Conservation (phyloP, 2,888 invertebrate genomes). For the Cosmopolites sordidus region DNA sequence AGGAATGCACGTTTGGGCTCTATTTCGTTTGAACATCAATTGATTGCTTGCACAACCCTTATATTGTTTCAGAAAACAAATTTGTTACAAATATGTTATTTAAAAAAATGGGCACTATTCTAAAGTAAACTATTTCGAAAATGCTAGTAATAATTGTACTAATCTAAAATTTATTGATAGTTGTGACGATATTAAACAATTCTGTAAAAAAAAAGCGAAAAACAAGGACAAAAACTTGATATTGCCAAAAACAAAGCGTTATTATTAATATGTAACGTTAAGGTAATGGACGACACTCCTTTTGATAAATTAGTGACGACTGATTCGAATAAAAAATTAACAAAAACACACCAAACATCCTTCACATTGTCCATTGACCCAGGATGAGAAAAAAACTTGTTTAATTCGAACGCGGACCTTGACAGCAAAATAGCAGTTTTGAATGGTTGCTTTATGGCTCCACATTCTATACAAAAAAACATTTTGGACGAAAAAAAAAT, state of each 20-base stretch:
- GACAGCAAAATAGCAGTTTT: slow-evolving; percentile 20
- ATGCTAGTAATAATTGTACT: too few species aligned
- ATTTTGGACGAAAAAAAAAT: slow-evolving; percentile 12
- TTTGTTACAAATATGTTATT: too few species aligned
- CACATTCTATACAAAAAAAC: slow-evolving; percentile 16
- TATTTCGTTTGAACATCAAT: too few species aligned
- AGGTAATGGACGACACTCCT: slow-evolving; percentile 1
- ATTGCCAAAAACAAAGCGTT: too few species aligned
- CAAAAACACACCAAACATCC: slow-evolving; percentile 21
- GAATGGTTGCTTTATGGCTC: slow-evolving; percentile 19
- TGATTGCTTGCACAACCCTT: too few species aligned
- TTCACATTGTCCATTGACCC: slow-evolving; percentile 29
- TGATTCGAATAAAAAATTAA: slow-evolving; percentile 1
- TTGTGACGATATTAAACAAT: too few species aligned
- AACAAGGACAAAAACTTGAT: not conserved
- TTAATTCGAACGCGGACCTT: slow-evolving; percentile 26
- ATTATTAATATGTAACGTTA: slow-evolving; percentile 9
- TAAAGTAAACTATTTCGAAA: too few species aligned
- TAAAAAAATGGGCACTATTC: too few species aligned
- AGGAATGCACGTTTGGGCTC: too few species aligned
- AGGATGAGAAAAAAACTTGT: slow-evolving; percentile 29
- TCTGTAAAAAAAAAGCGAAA: not conserved
- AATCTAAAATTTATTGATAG: too few species aligned
- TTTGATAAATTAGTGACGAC: slow-evolving; percentile 14
- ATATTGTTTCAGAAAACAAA: too few species aligned